A percentile compares a stretch with the other conserved stretches of the same genome.
phyloP scores from a whole-genome alignment of 1,140 invertebrate genomes.

The Polyergus mexicanus region DNA sequence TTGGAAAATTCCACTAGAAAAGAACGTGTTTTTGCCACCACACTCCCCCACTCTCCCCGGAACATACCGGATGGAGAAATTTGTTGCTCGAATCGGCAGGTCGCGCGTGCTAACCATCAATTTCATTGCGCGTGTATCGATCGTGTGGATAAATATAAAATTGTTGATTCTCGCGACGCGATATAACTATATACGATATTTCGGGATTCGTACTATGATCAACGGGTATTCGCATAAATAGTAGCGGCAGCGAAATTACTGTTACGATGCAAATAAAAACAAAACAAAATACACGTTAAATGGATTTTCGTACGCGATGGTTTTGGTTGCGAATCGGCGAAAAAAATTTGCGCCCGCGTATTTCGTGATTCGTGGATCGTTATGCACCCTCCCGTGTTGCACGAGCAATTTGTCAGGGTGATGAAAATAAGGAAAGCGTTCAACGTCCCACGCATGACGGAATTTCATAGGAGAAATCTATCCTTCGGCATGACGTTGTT shows the following conservation, averaged over 20 bases:
- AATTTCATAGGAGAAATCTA: constrained; percentile 14
- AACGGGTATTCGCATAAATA: constrained; percentile 26
- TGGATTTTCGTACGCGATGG: background rate
- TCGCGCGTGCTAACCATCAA: background rate
- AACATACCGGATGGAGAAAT: constrained; percentile 19
- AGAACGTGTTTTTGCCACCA: background rate
- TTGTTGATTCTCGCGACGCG: background rate
- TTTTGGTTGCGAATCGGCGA: background rate
- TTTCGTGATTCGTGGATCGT: constrained; percentile 42
- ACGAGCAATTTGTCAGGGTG: constrained; percentile 48
- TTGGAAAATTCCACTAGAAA: constrained; percentile 42
- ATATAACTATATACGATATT: background rate
- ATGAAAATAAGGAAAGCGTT: constrained; percentile 42
- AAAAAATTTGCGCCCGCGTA: constrained; percentile 27
- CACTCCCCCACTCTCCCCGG: background rate
- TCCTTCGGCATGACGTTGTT: constrained; percentile 36
- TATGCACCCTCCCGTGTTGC: constrained; percentile 40
- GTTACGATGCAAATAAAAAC: constrained; percentile 1
- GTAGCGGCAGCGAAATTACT: background rate
- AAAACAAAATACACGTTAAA: background rate
- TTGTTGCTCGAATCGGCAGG: constrained; percentile 8
- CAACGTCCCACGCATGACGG: constrained; percentile 28
- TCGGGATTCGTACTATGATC: background rate
- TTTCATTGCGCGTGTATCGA: constrained; percentile 30
- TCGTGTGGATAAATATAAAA: constrained; percentile 36